Evolutionary conservation across 2,888 invertebrate genomes (phyloP).

Genomic region (Blera fallax): DNA sequence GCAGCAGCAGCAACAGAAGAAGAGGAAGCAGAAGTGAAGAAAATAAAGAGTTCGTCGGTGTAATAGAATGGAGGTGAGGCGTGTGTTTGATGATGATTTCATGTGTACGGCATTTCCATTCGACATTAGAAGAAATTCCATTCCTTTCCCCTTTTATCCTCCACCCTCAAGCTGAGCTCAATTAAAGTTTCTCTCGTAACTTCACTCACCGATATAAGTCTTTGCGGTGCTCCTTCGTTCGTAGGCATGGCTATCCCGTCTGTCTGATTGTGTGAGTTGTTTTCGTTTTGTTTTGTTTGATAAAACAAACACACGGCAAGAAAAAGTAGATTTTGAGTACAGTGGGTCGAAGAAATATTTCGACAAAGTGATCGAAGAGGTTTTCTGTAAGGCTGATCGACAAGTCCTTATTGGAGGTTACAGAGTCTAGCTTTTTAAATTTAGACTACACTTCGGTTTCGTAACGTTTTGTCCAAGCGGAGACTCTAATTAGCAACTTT

Average conservation of each 20-base stretch:
- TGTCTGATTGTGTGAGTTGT: background rate
- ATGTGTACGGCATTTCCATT: constrained; percentile 67
- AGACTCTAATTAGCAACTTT: too few species aligned
- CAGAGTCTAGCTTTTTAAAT: too few species aligned
- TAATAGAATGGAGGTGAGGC: constrained; percentile 59
- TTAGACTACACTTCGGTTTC: too few species aligned
- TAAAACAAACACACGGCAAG: background rate
- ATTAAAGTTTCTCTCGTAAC: constrained; percentile 4
- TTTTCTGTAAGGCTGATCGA: too few species aligned
- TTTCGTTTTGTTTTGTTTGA: background rate
- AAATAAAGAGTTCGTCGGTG: constrained; percentile 29
- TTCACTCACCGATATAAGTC: constrained; percentile 2
- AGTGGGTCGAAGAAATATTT: background rate
- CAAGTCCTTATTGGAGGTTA: too few species aligned
- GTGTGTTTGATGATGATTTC: constrained; percentile 62
- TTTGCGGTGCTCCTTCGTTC: background rate
- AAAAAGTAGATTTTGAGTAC: background rate
- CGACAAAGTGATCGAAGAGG: too few species aligned
- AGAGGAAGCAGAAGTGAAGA: constrained; percentile 19
- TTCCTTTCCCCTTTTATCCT: constrained; percentile 40
- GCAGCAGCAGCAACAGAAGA: background rate
- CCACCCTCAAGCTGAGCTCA: background rate
- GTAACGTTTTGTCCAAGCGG: too few species aligned
- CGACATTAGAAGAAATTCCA: constrained; percentile 62
- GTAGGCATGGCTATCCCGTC: background rate